phyloP scores from a whole-genome alignment of 2,888 invertebrate genomes.

The Nomada lathburiana region DNA sequence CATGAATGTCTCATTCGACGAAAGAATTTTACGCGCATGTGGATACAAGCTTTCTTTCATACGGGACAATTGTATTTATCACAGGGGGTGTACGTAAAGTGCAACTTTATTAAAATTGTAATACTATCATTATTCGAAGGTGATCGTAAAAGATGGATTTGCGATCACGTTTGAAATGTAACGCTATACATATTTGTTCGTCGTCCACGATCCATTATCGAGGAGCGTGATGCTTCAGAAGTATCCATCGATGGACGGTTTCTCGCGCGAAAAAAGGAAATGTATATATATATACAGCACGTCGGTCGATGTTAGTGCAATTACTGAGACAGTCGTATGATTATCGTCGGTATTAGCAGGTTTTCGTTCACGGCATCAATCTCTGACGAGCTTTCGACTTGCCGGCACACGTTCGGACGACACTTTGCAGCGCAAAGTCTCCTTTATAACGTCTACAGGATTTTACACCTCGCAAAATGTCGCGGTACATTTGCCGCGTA shows the following conservation, averaged over 20 bases:
- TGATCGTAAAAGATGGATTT: neutral
- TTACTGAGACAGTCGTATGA: slow-evolving; percentile 27
- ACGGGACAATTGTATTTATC: neutral
- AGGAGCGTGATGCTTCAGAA: slow-evolving; percentile 1
- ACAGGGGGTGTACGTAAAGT: neutral
- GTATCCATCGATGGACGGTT: slow-evolving; percentile 12
- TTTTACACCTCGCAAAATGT: neutral
- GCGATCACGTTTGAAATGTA: slow-evolving; percentile 16
- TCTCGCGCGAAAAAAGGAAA: slow-evolving; percentile 16
- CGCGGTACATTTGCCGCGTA: neutral
- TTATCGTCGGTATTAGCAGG: slow-evolving; percentile 22
- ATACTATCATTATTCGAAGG: slow-evolving; percentile 27
- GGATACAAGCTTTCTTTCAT: neutral
- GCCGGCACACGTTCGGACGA: slow-evolving; percentile 4
- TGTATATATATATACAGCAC: neutral
- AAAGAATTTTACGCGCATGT: neutral
- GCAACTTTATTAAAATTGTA: slow-evolving; percentile 44
- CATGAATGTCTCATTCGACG: too few species aligned
- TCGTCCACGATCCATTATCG: slow-evolving; percentile 20
- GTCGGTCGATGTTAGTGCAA: slow-evolving; percentile 37
- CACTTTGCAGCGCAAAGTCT: neutral
- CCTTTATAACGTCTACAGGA: neutral
- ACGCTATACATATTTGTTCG: slow-evolving; percentile 7
- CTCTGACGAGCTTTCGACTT: slow-evolving; percentile 6
- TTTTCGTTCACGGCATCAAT: neutral